Base-by-base conservation (phyloP, 2,888 invertebrate species). In the Nineta flava region DNA sequence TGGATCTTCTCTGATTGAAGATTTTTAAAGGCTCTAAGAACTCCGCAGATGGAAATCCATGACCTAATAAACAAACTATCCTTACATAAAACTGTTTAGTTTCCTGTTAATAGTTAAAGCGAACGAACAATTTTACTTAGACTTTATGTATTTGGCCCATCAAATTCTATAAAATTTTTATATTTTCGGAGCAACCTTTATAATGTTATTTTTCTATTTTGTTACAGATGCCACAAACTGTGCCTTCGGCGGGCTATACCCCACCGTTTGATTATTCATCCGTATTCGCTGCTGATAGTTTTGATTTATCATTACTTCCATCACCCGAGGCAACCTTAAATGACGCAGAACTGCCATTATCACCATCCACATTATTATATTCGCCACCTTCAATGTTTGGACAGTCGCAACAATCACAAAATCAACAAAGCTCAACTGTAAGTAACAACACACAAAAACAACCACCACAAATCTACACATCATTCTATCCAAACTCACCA, bases 161-260 rank as follows among this genome's bases (percentile, higher is more conserved):
- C n/a, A n/a, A n/a, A n/a, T n/a, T n/a, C n/a, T 9, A 32, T 32
- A 32, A 32, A 32, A 7, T 32, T 32, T 32, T 32, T 10, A 32
- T 32, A 7, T 32, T 32, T 32, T n/a, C n/a, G n/a, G n/a, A n/a
- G n/a, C 12, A 9, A 34, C 7, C 34, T 34, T 9, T 34, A 34
- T 9, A 9, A 12, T 34, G 34, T 34, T n/a, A n/a, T 42, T 45
- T n/a, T 55, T 50, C 51, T 48, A 53, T 55, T 56, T 58, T 56
- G 55, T 73, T 70, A 10, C 78, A 86, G 86, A 85, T 85, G 84
- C 83, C 85, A 68, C 86, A 86, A 72, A 83, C 80, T 61, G 85
- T 85, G 60, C 85, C 85, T 51, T 76, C 81, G 59, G 81, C 81
- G 61, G 83, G 82, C 66, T 81, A 78, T 65, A 83, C 81, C 67